Base-by-base conservation (phyloP, 2,888 invertebrate genomes). In the Amphipyra tragopoginis region DNA sequence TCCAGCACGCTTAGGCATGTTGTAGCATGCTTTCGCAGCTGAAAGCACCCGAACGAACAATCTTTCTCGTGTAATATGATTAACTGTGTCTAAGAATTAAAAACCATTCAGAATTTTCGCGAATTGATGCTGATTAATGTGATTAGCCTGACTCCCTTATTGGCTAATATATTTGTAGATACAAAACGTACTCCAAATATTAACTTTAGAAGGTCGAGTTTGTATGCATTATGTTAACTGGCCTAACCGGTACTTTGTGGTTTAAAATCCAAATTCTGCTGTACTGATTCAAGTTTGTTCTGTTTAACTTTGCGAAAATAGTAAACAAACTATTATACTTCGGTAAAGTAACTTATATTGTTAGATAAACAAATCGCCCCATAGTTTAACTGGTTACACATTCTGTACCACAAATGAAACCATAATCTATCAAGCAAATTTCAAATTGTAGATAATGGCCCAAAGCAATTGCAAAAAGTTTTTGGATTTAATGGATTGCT, bases 291-390 rank as follows among this genome's bases (percentile, higher is more conserved):
- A 48, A 57, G 62, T 49, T 63, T 47, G 55, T 63, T 60, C 4
- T 64, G 75, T 75, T 63, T 63, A 51, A 65, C 57, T 72, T 72
- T 11, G 26, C 15, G 29, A 29, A 33, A 61, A 64, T 47, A 15
- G 52, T 58, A 69, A 76, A 75, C 65, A 62, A 71, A 66, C 52
- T 75, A 57, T 54, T 64, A 58, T 40, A 53, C 59, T 65, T 57
- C 15, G 47, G 54, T 50, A 29, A 52, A 62, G 52, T 66, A 67
- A 53, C 58, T 47, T 43, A 59, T 33, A 55, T 60, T 54, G 36
- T 55, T 45, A 50, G 44, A 43, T 57, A 55, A 55, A 66, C 75
- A 48, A 73, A 59, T 70, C 52, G 34, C 44, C 53, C 38, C 3
- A 13, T 38, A 48, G 62, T 62, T 62, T 14, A 43, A 52, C 52